Conservation (phyloP, 2,888 invertebrate genomes). For the Cantharis flavilabris region DNA sequence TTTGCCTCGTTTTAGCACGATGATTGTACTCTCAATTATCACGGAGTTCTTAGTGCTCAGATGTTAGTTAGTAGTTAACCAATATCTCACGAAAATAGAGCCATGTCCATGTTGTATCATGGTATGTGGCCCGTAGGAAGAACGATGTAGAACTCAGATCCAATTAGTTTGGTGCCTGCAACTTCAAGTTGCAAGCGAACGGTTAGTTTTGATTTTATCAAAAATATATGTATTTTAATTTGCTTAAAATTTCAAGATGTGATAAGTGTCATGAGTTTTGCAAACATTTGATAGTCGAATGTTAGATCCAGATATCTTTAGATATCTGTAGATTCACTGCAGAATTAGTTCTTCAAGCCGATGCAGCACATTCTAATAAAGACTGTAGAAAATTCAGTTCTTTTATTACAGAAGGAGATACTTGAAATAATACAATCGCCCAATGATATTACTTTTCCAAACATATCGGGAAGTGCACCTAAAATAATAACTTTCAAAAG, state of each 20-base stretch:
- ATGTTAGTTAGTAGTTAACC: constrained; percentile 53
- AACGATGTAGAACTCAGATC: constrained; percentile 54
- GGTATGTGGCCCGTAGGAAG: constrained; percentile 68
- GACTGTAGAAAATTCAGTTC: constrained; percentile 37
- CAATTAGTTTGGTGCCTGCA: constrained; percentile 39
- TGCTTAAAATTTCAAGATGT: constrained; percentile 57
- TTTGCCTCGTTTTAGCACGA: constrained; percentile 24
- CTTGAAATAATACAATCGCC: constrained; percentile 83
- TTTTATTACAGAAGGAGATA: constrained; percentile 59
- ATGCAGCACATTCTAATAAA: constrained; percentile 62
- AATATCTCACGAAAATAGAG: constrained; percentile 36
- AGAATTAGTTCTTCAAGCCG: constrained; percentile 66
- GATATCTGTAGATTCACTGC: constrained; percentile 69
- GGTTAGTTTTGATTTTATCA: constrained; percentile 13
- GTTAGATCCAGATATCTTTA: constrained; percentile 66
- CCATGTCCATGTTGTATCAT: constrained; percentile 59
- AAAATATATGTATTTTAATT: not conserved
- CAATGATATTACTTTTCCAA: constrained; percentile 81
- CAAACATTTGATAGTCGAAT: constrained; percentile 51
- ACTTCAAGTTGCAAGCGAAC: constrained; percentile 27
- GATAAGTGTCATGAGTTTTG: constrained; percentile 67
- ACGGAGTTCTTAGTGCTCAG: constrained; percentile 41
- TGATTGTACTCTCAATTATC: not conserved
- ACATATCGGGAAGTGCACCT: constrained; percentile 76
- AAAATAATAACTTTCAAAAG: constrained; percentile 71